A percentile compares a stretch with the other conserved stretches of the same genome.
phyloP scores from a whole-genome alignment of 2,797 vertebrate genomes.

The Acanthornis magna region DNA sequence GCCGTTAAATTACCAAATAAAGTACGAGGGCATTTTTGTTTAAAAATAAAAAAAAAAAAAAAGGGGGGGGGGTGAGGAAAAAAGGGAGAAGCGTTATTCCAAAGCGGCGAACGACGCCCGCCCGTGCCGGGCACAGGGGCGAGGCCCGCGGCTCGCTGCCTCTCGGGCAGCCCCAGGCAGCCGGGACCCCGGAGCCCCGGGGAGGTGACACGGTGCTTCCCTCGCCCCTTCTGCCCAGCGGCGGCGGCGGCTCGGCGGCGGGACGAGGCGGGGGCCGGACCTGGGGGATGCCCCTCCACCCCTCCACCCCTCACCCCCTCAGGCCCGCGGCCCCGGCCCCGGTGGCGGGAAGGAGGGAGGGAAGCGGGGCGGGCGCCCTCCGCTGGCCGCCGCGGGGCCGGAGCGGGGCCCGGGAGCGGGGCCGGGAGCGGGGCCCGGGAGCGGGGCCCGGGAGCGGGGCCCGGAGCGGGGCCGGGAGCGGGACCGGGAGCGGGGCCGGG shows the following conservation, averaged over 20 bases:
- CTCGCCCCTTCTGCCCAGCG: too few relatives aligned
- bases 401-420: background rate
- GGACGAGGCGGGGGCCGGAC: accelerated
- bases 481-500: background rate
- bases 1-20: background rate
- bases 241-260: too few relatives aligned
- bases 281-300: accelerated
- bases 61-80: accelerated
- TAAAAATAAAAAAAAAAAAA: background rate
- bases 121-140: background rate
- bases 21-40: background rate
- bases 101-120: too few relatives aligned
- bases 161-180: background rate
- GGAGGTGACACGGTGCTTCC: background rate
- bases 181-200: background rate
- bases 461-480: background rate
- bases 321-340: background rate
- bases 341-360: background rate
- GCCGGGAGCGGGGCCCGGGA: too few relatives aligned
- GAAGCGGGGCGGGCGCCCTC: conserved; percentile 51
- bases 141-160: background rate
- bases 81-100: background rate
- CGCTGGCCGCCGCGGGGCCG: conserved; percentile 22
- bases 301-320: too few relatives aligned
- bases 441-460: too few relatives aligned